Evolutionary conservation across 2,797 vertebrate species (phyloP), one percentile per base, ranked within the genome.

Genomic region (Merluccius polli): DNA sequence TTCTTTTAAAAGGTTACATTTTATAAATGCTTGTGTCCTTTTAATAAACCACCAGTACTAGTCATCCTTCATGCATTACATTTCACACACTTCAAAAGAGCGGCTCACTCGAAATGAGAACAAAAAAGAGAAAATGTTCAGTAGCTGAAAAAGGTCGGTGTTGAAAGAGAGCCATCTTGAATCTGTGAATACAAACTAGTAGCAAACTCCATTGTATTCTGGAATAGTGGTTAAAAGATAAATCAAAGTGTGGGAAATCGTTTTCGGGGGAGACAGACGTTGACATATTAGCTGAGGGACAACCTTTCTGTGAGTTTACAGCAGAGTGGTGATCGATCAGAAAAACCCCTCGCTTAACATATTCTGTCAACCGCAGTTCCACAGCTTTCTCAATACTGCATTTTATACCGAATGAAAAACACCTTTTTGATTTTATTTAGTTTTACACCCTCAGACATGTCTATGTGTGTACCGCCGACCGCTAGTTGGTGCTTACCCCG

Each of bases 331-430:
- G 27, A 83, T 78, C 10, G 36, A 72, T 27, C 18, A n/a, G 63
- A 69, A 71, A 33, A 75, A 44, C 2, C 29, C 27, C 77, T 31
- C 76, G 72, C 85, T 87, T 79, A 77, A 77, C n/a, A 48, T 16
- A 38, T 24, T 73, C 65, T 63, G 29, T 69, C 84, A 86, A 85
- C 75, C 75, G 84, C 75, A 79, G 72, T 70, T 82, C 69, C 35
- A 69, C 75, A 18, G n/a, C 48, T 72, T 30, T 52, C 70, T 81
- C 21, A 68, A 29, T 16, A 68, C 30, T 30, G 52, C 13, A 24
- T 63, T 59, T 24, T 15, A 44, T 44, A 44, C 12, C 1, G 41
- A 15, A 44, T 44, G 12, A 44, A 16, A 44, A 16, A 2, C 24
- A 29, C 29, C 27, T 68, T 31, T 29, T 68, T 16, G n/a, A 29